A percentile compares a stretch with the other conserved stretches of the same genome.
phyloP scores from a whole-genome alignment of 1,140 invertebrate genomes.

The Linepithema humile region DNA sequence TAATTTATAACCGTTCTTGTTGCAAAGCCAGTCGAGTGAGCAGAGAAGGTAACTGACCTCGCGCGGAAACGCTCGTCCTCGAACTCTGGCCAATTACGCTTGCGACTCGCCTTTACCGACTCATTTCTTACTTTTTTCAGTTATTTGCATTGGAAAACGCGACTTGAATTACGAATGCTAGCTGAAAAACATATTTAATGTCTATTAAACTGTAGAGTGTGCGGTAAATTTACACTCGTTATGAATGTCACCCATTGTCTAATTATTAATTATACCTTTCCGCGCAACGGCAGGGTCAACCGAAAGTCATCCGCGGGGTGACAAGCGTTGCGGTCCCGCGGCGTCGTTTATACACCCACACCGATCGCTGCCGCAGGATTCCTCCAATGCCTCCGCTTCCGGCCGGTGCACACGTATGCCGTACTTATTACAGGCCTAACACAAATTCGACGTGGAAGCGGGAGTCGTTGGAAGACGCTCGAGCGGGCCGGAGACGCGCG shows the following conservation, averaged over 20 bases:
- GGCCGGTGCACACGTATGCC: constrained; percentile 24
- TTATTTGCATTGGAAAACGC: too few species aligned
- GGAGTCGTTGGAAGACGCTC: constrained; percentile 71
- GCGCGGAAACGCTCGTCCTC: constrained; percentile 36
- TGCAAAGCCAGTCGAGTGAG: constrained; percentile 60
- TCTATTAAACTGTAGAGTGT: too few species aligned
- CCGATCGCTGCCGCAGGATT: constrained; percentile 58
- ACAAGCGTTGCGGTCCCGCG: constrained; percentile 26
- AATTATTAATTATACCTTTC: neutral
- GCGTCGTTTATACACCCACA: constrained; percentile 46
- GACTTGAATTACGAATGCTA: too few species aligned
- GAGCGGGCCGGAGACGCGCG: constrained; percentile 52
- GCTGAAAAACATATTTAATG: too few species aligned
- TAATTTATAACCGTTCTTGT: constrained; percentile 80
- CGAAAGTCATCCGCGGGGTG: neutral
- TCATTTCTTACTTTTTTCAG: too few species aligned
- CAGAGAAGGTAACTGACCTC: constrained; percentile 63
- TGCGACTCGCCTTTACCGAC: constrained; percentile 35
- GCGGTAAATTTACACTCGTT: too few species aligned
- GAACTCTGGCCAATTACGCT: constrained; percentile 52
- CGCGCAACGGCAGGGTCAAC: neutral
- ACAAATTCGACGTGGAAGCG: constrained; percentile 77
- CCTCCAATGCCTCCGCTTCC: constrained; percentile 38
- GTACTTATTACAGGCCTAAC: constrained; percentile 76
- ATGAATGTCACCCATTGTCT: too few species aligned